A percentile compares a stretch with the other conserved stretches of the same genome.
Evolutionary conservation across 2,888 invertebrate genomes (phyloP).

Genomic region (Lycophotia porphyrea): DNA sequence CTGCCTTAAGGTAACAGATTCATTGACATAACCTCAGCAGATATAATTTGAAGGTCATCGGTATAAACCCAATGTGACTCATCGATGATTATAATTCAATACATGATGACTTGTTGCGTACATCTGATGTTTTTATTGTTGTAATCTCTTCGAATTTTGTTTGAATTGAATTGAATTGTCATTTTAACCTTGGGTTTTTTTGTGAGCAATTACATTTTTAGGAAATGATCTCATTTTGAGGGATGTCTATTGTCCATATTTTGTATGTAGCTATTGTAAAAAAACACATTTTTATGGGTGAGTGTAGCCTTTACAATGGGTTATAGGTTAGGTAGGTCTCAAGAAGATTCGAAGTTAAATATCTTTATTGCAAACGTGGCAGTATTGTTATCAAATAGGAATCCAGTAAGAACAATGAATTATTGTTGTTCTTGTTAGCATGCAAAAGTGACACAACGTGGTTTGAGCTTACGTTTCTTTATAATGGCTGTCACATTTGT

Average conservation of each 20-base stretch:
- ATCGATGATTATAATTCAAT: slow-evolving; percentile 65
- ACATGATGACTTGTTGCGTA: slow-evolving; percentile 44
- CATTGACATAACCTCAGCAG: slow-evolving; percentile 29
- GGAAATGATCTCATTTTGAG: slow-evolving; percentile 21
- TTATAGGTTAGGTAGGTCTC: not conserved
- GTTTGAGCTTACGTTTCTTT: not conserved
- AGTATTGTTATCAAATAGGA: slow-evolving; percentile 1
- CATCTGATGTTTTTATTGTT: slow-evolving; percentile 17
- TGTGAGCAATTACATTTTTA: not conserved
- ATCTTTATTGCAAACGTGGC: not conserved
- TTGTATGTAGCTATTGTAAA: slow-evolving; percentile 5
- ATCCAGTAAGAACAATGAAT: slow-evolving; percentile 3
- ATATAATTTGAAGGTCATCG: slow-evolving; percentile 43
- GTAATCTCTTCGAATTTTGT: slow-evolving; percentile 26
- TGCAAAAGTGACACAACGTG: slow-evolving; percentile 1
- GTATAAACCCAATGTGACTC: slow-evolving; percentile 51
- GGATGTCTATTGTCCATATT: not conserved
- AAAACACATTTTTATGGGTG: not conserved
- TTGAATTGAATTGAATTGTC: slow-evolving; percentile 1
- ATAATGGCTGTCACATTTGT: slow-evolving; percentile 26
- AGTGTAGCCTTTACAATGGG: not conserved
- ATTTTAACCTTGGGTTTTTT: slow-evolving; percentile 17
- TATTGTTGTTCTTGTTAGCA: not conserved
- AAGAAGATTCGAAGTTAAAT: not conserved
- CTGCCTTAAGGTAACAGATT: slow-evolving; percentile 17